Evolutionary conservation across 2,797 vertebrate species (phyloP), one percentile per base, ranked within the genome.

Genomic region (Eremophila alpestris): DNA sequence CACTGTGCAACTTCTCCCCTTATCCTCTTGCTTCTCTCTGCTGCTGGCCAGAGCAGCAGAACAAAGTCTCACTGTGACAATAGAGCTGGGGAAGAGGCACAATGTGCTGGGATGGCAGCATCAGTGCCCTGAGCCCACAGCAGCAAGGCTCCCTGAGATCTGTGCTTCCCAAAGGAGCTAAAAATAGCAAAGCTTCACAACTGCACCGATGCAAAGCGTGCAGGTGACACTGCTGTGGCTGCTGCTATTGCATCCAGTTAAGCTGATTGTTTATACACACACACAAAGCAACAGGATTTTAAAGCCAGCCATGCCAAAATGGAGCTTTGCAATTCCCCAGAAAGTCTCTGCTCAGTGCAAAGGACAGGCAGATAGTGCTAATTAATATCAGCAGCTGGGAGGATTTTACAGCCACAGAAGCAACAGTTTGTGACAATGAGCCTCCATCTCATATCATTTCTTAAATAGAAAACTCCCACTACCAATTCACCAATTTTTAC

Each of bases 381-480:
- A 91, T 93, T 64, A 87, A 58, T 83, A 54, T 23, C 63, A 92
- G 45, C 64, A 93, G 68, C 63, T 89, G 83, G 19, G n/a, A 54
- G 29, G 49, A n/a, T 75, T 89, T 87, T 62, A 58, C 24, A 91
- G 58, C 32, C 84, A 68, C 58, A 80, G 52, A 65, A 83, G 49
- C 64, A 95, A 70, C 29, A 83, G 65, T 77, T 91, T 58, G 17
- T 36, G 56, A 41, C 38, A 56, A 77, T 21, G n/a, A 89, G 40
- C 43, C 27, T 85, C 34, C 23, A 55, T 45, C 54, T 82, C 36
- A 17, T 13, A 55, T 5, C 52, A 41, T 38, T 77, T 87, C 64
- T 67, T 40, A 86, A 82, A 63, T 4, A 70, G 30, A 69, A 73
- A 19, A 60, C 29, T 74, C 32, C 18, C 21, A 48, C 41, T 79